phyloP scores from a whole-genome alignment of 2,888 invertebrate species.

The Didymodactylos carnosus region DNA sequence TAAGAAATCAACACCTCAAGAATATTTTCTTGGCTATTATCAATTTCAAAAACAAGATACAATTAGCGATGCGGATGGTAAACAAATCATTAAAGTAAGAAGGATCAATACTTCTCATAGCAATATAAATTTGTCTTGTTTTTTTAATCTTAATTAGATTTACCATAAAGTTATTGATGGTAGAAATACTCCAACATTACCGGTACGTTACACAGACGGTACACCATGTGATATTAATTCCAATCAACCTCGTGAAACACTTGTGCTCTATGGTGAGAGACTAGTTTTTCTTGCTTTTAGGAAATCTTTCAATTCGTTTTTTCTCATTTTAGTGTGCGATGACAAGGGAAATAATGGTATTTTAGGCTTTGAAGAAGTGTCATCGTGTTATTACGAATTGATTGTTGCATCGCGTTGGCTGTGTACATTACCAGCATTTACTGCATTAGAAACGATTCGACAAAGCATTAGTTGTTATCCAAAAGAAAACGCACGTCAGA shows the following conservation, averaged over 20 bases:
- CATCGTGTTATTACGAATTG: conserved; percentile 12
- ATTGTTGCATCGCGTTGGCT: background rate
- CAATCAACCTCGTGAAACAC: conserved; percentile 2
- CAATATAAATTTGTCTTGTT: background rate
- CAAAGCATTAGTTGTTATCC: conserved; percentile 4
- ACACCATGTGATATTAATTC: conserved; percentile 9
- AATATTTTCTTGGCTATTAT: conserved; percentile 11
- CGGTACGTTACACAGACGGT: conserved; percentile 10
- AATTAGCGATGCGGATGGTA: background rate
- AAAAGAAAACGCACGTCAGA: background rate
- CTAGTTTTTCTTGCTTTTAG: background rate
- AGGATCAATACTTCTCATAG: background rate
- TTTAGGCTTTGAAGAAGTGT: conserved; percentile 4
- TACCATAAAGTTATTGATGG: conserved; percentile 1
- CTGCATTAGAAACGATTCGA: background rate
- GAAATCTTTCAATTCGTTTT: background rate
- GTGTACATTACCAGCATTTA: background rate
- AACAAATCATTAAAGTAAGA: background rate
- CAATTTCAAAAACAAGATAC: background rate
- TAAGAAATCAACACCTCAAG: background rate
- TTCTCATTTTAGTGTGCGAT: background rate
- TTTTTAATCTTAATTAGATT: background rate
- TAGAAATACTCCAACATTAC: background rate
- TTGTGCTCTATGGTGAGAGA: conserved; percentile 7
- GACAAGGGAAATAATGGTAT: conserved; percentile 3